Conservation (phyloP, 2,888 invertebrate species). For the Xylophagus ater region DNA sequence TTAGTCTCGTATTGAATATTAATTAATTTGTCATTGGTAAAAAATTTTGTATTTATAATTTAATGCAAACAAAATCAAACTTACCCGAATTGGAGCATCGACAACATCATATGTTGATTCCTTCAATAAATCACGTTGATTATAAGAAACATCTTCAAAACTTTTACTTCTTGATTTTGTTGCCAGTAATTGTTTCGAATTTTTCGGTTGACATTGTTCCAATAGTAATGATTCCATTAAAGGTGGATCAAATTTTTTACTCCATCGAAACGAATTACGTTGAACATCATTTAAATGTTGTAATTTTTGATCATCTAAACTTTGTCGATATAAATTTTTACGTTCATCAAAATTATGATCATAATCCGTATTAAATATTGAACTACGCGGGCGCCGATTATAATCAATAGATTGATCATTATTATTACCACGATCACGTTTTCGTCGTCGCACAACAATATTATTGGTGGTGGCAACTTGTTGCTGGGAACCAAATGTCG, state of each 20-base stretch:
- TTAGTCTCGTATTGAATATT: too few relatives aligned
- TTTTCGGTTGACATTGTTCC: not conserved
- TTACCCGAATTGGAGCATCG: not conserved
- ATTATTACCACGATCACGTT: not conserved
- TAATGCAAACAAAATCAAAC: too few relatives aligned
- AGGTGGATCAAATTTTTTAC: conserved; percentile 6
- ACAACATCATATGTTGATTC: not conserved
- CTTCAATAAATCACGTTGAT: too few relatives aligned
- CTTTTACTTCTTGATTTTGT: not conserved
- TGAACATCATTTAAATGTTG: conserved; percentile 32
- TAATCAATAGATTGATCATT: not conserved
- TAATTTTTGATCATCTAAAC: conserved; percentile 35
- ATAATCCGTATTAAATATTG: conserved; percentile 26
- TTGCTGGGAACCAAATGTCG: not conserved
- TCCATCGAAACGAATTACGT: conserved; percentile 28
- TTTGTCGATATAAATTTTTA: conserved; percentile 37
- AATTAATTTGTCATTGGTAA: too few relatives aligned
- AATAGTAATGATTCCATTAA: not conserved
- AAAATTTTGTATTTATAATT: too few relatives aligned
- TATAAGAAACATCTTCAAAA: too few relatives aligned
- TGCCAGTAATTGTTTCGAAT: not conserved
- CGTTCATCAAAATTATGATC: conserved; percentile 34
- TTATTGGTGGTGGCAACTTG: not conserved
- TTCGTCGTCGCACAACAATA: conserved; percentile 12
- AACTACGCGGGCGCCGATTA: not conserved